Conservation (phyloP, 1,140 invertebrate genomes). For the Drosophila melanica region DNA sequence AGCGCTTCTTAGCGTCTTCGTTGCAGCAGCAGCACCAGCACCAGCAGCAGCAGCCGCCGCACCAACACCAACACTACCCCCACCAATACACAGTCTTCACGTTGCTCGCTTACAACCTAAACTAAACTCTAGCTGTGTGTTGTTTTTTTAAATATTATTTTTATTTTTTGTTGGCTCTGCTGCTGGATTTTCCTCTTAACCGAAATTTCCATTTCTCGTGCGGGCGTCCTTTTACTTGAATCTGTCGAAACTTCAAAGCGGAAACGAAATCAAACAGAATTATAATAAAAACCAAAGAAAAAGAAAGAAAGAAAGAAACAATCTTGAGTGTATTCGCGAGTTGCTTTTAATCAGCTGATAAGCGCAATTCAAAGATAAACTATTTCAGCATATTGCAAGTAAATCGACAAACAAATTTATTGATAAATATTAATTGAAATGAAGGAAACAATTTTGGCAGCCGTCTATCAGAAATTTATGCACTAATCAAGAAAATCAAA, state of each 20-base stretch:
- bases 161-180: too few relatives aligned
- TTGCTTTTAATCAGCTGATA: slow-evolving; percentile 61
- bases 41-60: slow-evolving; percentile 6
- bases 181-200: slow-evolving; percentile 14
- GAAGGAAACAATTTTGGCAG: slow-evolving; percentile 6
- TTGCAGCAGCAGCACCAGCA: slow-evolving; percentile 25
- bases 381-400: background rate
- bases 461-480: slow-evolving; percentile 15
- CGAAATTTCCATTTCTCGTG: background rate
- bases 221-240: background rate
- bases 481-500: background rate
- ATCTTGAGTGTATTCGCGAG: slow-evolving; percentile 17
- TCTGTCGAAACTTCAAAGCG: background rate
- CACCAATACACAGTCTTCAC: background rate
- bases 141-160: too few relatives aligned
- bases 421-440: slow-evolving; percentile 27
- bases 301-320: background rate
- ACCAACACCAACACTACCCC: background rate
- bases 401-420: slow-evolving; percentile 23
- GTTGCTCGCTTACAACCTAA: slow-evolving; percentile 25
- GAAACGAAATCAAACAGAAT: slow-evolving; percentile 19
- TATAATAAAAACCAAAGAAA: background rate
- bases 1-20: slow-evolving; percentile 31
- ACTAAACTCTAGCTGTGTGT: slow-evolving; percentile 8
- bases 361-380: slow-evolving; percentile 41